phyloP scores from a whole-genome alignment of 2,888 invertebrate genomes.

The Melanophora roralis region DNA sequence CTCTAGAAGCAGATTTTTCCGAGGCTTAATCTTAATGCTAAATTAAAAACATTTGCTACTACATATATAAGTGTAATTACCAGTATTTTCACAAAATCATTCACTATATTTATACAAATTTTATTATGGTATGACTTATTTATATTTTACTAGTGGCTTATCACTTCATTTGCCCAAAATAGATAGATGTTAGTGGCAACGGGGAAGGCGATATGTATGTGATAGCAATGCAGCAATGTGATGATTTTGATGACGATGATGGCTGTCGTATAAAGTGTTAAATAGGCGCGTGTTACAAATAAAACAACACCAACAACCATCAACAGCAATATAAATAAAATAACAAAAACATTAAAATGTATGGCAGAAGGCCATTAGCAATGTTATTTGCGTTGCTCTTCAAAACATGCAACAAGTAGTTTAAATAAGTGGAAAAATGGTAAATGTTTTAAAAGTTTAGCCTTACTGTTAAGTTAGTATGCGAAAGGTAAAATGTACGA shows the following conservation, averaged over 20 bases:
- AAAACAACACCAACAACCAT: slow-evolving; percentile 42
- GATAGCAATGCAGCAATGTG: slow-evolving; percentile 24
- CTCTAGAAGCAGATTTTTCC: no score
- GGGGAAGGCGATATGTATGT: not conserved
- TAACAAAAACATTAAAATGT: not conserved
- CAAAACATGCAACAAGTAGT: slow-evolving; percentile 60
- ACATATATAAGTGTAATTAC: no score
- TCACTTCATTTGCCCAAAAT: no score
- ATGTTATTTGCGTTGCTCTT: slow-evolving; percentile 18
- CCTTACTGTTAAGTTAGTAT: slow-evolving; percentile 24
- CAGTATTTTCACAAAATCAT: no score
- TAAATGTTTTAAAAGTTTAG: slow-evolving; percentile 48
- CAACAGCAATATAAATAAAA: not conserved
- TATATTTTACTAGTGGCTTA: no score
- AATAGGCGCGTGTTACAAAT: slow-evolving; percentile 62
- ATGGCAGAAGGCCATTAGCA: slow-evolving; percentile 39
- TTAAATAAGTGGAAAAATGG: slow-evolving; percentile 55
- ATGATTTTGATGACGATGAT: slow-evolving; percentile 5
- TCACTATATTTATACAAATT: no score
- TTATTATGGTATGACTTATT: no score
- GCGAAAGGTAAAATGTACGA: not conserved
- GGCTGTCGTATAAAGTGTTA: slow-evolving; percentile 59
- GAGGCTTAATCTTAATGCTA: no score
- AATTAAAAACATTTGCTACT: no score
- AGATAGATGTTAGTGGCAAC: slow-evolving; percentile 2